Base-by-base conservation (phyloP, 2,113 vertebrate genomes). In the Dipodomys ordii region DNA sequence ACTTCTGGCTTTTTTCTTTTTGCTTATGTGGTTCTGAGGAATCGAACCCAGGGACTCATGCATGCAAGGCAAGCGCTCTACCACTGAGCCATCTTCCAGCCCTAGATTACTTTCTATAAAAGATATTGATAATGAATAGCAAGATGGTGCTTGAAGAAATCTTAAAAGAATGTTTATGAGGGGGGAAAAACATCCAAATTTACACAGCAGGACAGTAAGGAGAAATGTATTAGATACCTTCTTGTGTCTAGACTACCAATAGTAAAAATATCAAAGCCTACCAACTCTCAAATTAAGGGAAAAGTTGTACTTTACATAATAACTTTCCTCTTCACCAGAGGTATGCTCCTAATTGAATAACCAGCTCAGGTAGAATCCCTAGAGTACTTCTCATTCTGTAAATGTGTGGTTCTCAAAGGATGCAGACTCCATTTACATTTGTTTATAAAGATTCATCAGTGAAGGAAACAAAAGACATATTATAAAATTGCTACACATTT, bases 381-480 rank as follows among this genome's bases (percentile, higher is more conserved):
- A 49, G 35, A 77, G 6, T 73, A 9, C 7, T 44, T 93, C 32
- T 79, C 73, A 65, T 15, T 91, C 10, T 71, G 23, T 65, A 93
- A 90, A 85, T n/a, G 16, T 89, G 28, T 83, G 78, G 73, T 79
- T 68, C 22, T 39, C 53, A 71, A 60, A 88, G 20, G 32, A 69
- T 2, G 18, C 15, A 92, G 83, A 65, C 7, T 65, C 0, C 23
- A 39, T 87, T 87, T 94, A 10, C 65, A 86, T 77, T 76, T 83
- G 49, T 77, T 53, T 69, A 79, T 95, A 82, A 83, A 65, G 16
- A 12, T 88, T 87, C 81, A 82, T 69, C 46, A 85, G 12, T 64
- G 10, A 67, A 92, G 78, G 18, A 95, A 95, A 85, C 7, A 80
- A n/a, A 78, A 39, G 9, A 16, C 60, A 68, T 25, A 1, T 71